Percentiles rank a stretch among this genome's conserved stretches.
phyloP scores from a whole-genome alignment of 2,113 vertebrate genomes.

The Seriola aureovittata region DNA sequence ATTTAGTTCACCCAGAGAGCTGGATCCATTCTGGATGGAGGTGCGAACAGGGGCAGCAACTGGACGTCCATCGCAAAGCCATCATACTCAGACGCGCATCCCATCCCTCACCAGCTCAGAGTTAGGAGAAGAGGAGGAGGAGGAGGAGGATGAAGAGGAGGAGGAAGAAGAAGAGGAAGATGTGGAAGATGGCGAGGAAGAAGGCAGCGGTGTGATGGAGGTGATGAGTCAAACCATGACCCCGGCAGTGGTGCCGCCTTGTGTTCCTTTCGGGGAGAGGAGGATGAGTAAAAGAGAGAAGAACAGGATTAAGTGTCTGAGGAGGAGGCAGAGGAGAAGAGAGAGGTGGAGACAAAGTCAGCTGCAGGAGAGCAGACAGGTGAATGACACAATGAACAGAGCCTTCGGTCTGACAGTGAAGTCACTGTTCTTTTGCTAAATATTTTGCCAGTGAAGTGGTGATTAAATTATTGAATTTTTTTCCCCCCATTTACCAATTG shows the following conservation, averaged over 20 bases:
- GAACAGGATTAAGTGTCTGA: conserved; percentile 87
- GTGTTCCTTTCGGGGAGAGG: conserved; percentile 66
- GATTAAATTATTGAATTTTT: background rate
- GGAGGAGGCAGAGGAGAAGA: conserved; percentile 86
- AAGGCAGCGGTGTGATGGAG: conserved; percentile 75
- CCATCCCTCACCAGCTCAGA: conserved; percentile 58
- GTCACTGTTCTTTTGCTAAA: background rate
- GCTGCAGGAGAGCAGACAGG: conserved; percentile 82
- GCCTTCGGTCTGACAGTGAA: background rate
- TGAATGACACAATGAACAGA: conserved; percentile 31
- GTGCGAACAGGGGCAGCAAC: conserved; percentile 34
- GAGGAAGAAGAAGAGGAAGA: conserved; percentile 80
- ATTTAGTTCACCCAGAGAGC: conserved; percentile 28
- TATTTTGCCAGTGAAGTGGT: no score
- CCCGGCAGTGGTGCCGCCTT: conserved; percentile 8
- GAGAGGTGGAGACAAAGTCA: conserved; percentile 87
- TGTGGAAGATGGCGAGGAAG: conserved; percentile 82
- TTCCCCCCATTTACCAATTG: no score
- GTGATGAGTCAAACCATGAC: conserved; percentile 43
- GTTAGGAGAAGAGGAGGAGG: conserved; percentile 37
- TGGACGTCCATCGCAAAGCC: conserved; percentile 4
- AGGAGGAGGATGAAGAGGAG: conserved; percentile 49
- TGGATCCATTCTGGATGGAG: conserved; percentile 63
- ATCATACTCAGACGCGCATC: conserved; percentile 8
- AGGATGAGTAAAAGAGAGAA: conserved; percentile 87